phyloP scores from a whole-genome alignment of 2,888 invertebrate species.

The Drosophila algonquin region DNA sequence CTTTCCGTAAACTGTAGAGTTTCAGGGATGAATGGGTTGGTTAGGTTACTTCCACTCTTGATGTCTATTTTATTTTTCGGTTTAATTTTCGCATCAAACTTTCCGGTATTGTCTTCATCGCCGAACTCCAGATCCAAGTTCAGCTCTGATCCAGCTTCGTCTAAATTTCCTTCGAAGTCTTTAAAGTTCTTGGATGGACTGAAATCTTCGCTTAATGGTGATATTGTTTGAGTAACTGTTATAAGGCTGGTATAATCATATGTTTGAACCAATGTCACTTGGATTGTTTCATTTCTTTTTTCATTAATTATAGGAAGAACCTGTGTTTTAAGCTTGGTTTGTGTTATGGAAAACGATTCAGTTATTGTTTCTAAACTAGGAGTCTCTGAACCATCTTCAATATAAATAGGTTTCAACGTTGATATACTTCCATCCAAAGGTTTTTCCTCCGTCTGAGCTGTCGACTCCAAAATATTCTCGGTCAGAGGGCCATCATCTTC shows the following conservation, averaged over 20 bases:
- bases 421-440: slow-evolving; percentile 91
- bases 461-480: slow-evolving; percentile 93
- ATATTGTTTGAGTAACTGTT: slow-evolving; percentile 94
- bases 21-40: slow-evolving; percentile 40
- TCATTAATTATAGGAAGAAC: slow-evolving; percentile 92
- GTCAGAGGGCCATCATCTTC: slow-evolving; percentile 91
- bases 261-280: slow-evolving; percentile 93
- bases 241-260: slow-evolving; percentile 94
- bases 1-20: slow-evolving; percentile 81
- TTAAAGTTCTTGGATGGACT: slow-evolving; percentile 93
- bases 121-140: slow-evolving; percentile 94
- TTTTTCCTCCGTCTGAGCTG: slow-evolving; percentile 87
- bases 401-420: slow-evolving; percentile 91
- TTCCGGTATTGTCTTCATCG: slow-evolving; percentile 88
- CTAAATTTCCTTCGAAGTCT: slow-evolving; percentile 93
- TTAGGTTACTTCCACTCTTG: slow-evolving; percentile 54
- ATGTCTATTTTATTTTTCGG: slow-evolving; percentile 56
- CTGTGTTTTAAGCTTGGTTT: slow-evolving; percentile 94
- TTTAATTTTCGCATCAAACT: slow-evolving; percentile 64
- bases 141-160: slow-evolving; percentile 94
- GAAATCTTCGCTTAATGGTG: slow-evolving; percentile 93
- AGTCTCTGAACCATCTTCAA: slow-evolving; percentile 91
- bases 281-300: slow-evolving; percentile 88
- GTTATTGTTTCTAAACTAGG: slow-evolving; percentile 94
- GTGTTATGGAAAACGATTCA: slow-evolving; percentile 96